A percentile compares a stretch with the other conserved stretches of the same genome.
Conservation (phyloP, 1,140 invertebrate species). For the Pentalonia nigronervosa region DNA sequence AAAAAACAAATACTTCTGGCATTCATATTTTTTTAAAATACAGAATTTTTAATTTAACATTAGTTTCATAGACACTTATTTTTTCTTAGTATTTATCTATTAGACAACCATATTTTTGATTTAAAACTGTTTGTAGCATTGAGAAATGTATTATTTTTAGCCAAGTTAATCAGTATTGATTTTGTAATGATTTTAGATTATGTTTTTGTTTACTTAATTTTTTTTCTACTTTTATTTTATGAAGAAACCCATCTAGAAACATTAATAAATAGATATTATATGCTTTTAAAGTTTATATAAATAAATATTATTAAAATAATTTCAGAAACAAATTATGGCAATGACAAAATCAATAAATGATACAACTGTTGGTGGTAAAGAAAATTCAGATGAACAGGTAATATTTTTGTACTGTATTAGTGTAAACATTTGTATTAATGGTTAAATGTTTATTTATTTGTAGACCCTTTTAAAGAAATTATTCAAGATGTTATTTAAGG, state of each 20-base stretch:
- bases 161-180: no score
- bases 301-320: background rate
- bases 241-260: background rate
- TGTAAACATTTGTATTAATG: background rate
- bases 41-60: no score
- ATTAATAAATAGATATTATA: background rate
- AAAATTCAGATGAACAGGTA: slow-evolving; percentile 34
- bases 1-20: background rate
- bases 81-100: background rate
- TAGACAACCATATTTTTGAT: background rate
- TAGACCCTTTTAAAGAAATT: background rate
- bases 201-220: background rate
- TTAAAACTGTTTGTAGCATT: background rate
- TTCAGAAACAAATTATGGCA: background rate
- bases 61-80: background rate
- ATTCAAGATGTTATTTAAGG: slow-evolving; percentile 65
- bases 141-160: background rate
- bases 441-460: background rate
- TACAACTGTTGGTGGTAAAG: background rate
- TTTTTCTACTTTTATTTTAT: background rate
- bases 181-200: no score
- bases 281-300: background rate
- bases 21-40: background rate
- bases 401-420: background rate
- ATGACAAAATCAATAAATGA: background rate